A percentile compares a stretch with the other conserved stretches of the same genome.
Conservation (phyloP, 2,888 invertebrate genomes). For the Schizotus pectinicornis region DNA sequence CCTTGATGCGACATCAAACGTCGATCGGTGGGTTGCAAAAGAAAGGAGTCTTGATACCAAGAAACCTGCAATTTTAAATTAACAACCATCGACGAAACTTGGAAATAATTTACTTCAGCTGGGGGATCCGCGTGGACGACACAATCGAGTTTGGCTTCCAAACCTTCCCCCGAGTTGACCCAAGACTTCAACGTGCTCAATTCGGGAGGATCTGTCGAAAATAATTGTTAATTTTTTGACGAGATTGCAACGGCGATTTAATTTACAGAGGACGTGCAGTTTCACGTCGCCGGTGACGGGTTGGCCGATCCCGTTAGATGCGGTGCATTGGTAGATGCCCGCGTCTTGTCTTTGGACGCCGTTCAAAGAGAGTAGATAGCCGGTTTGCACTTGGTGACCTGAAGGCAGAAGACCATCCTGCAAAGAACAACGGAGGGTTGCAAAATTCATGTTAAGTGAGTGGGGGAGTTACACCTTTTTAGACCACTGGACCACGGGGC, state of each 20-base stretch:
- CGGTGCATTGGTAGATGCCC: conserved; percentile 61
- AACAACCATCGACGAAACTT: conserved; percentile 2
- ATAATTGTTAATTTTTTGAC: not conserved
- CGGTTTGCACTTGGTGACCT: conserved; percentile 56
- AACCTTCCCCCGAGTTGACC: conserved; percentile 68
- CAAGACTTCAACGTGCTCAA: conserved; percentile 67
- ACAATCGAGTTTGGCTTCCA: conserved; percentile 68
- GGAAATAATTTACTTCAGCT: conserved; percentile 50
- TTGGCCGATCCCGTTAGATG: conserved; percentile 60
- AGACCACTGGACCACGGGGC: conserved; percentile 60
- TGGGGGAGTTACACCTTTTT: conserved; percentile 53
- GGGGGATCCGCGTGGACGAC: conserved; percentile 66
- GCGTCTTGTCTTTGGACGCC: conserved; percentile 57
- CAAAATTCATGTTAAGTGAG: no score
- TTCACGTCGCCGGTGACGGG: conserved; percentile 57
- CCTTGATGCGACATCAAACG: conserved; percentile 67
- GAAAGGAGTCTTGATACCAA: conserved; percentile 71
- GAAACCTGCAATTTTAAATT: conserved; percentile 60
- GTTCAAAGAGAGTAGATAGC: conserved; percentile 55
- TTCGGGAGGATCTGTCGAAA: conserved; percentile 65
- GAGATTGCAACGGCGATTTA: not conserved
- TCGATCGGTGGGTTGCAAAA: conserved; percentile 67
- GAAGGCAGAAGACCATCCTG: conserved; percentile 56
- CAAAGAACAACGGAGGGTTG: conserved; percentile 22
- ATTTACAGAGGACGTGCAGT: conserved; percentile 58